A percentile compares a stretch with the other conserved stretches of the same genome.
phyloP scores from a whole-genome alignment of 2,888 invertebrate genomes.

The Charanyca ferruginea region DNA sequence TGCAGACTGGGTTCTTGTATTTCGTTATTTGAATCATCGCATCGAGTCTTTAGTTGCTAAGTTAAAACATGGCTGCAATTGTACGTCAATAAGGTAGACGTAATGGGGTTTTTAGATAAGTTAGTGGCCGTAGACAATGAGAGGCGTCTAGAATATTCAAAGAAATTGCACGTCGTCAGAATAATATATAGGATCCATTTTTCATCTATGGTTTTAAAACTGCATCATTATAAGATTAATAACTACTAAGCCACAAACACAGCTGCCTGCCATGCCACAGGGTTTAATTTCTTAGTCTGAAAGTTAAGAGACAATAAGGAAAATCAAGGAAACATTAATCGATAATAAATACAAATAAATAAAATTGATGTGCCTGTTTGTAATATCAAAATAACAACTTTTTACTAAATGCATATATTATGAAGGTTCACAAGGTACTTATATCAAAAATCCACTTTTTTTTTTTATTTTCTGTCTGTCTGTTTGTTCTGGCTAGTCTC shows the following conservation, averaged over 20 bases:
- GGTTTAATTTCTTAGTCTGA: not conserved
- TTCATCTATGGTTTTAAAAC: too few species aligned
- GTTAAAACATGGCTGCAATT: conserved; percentile 10
- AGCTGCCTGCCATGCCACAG: not conserved
- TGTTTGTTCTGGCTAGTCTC: too few species aligned
- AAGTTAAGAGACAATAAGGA: too few species aligned
- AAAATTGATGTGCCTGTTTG: too few species aligned
- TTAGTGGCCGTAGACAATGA: not conserved
- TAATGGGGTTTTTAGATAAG: not conserved
- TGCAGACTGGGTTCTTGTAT: conserved; percentile 2
- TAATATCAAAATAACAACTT: too few species aligned
- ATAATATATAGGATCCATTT: too few species aligned
- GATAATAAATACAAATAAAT: too few species aligned
- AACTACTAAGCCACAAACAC: not conserved
- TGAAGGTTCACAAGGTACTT: too few species aligned
- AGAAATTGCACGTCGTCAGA: not conserved
- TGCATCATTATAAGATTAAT: not conserved
- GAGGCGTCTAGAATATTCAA: not conserved
- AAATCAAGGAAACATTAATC: too few species aligned
- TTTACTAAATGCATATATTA: too few species aligned
- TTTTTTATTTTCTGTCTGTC: too few species aligned
- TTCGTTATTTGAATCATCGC: conserved; percentile 14
- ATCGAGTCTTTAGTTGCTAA: not conserved
- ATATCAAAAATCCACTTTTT: too few species aligned
- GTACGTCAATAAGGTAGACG: not conserved